Evolutionary conservation across 2,888 invertebrate genomes (phyloP), one percentile per base, ranked within the genome.

Genomic region (Apamea anceps): DNA sequence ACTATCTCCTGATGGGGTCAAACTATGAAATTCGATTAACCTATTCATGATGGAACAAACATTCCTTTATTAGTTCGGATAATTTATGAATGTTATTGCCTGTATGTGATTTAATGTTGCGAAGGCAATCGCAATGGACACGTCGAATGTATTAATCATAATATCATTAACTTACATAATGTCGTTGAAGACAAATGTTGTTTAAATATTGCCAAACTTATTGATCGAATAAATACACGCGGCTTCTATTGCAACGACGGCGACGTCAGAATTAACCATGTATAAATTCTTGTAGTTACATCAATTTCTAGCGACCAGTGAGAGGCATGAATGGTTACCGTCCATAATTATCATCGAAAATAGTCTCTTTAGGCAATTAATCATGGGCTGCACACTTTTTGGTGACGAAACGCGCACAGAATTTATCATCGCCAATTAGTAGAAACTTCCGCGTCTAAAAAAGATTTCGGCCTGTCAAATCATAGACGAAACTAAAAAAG

Each of bases 381-480:
- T 90, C 90, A 89, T 77, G 75, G 74, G 68, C 72, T 83, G 72
- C 82, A 84, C 79, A 80, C 68, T 88, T 90, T 90, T 91, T 81
- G 80, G 88, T 90, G 91, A 89, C 82, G 91, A 91, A 91, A 92
- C 90, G 89, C 93, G 90, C 90, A 91, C 77, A 85, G 85, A 92
- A 94, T 95, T 94, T 93, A 94, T 95, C 93, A 93, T 93, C 90
- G 92, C 93, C 93, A 95, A 96, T 95, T 95, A 95, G 93, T 79
- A 76, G 83, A 80, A 77, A 88, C 94, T 96, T 96, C 96, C 96
- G 96, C 91, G 93, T 95, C 89, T 90, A 91, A 88, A 93, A 91
- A 89, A 90, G 78, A 71, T 84, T 80, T 88, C 88, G 85, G 89
- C 90, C 88, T 91, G 91, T 93, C 93, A 92, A 92, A 91, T 90